Percentiles rank a stretch among this genome's conserved stretches.
Conservation (phyloP, 2,113 vertebrate genomes). For the Barbus barbus region DNA sequence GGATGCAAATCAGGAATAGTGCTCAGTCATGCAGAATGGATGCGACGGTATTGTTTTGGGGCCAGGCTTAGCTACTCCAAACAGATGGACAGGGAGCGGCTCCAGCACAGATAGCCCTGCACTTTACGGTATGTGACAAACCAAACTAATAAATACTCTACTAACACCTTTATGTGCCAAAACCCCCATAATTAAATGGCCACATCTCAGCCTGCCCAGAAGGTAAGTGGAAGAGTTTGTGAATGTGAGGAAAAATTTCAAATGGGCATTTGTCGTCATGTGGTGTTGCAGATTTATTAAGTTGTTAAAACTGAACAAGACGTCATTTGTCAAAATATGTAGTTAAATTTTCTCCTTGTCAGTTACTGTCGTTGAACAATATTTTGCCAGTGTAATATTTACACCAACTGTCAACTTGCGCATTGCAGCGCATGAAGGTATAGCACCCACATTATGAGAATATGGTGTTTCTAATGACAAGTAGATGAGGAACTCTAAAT, state of each 20-base stretch:
- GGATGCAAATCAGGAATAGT: constrained; percentile 60
- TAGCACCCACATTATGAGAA: neutral
- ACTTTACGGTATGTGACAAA: constrained; percentile 66
- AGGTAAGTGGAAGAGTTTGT: neutral
- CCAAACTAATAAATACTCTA: constrained; percentile 64
- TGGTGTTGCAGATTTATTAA: neutral
- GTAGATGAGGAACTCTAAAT: neutral
- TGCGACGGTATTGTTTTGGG: constrained; percentile 54
- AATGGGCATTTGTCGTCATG: neutral
- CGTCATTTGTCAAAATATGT: neutral
- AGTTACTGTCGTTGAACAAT: neutral
- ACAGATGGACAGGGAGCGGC: constrained; percentile 63
- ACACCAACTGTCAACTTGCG: neutral
- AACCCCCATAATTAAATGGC: neutral
- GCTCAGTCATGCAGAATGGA: constrained; percentile 38
- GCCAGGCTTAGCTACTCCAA: constrained; percentile 50
- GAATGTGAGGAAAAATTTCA: neutral
- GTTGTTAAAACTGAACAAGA: neutral
- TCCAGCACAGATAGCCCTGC: constrained; percentile 60
- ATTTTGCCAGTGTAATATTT: neutral
- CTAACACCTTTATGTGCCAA: constrained; percentile 38
- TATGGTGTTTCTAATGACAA: neutral
- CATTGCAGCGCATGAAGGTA: neutral
- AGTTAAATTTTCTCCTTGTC: neutral
- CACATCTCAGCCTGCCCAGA: neutral